Evolutionary conservation across 2,797 vertebrate genomes (phyloP).

Genomic region (Gallinago nigripennis): DNA sequence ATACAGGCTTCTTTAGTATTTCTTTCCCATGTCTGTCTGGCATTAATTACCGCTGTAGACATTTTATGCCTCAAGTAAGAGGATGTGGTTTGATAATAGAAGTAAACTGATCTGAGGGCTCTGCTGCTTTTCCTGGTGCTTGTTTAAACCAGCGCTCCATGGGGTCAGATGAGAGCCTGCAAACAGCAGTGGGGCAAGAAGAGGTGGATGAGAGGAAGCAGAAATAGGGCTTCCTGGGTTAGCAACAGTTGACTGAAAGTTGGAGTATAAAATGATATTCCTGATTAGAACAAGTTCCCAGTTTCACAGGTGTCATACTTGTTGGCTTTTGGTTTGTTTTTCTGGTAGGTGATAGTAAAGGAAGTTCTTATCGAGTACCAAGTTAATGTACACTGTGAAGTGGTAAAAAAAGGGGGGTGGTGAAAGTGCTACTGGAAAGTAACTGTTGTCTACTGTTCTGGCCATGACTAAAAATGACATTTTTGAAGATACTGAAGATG

Average conservation of each 20-base stretch:
- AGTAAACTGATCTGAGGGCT: background rate
- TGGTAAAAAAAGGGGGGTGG: background rate
- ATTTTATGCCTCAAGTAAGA: background rate
- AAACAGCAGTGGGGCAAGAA: background rate
- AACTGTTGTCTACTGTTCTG: background rate
- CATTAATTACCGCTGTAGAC: background rate
- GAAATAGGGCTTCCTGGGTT: background rate
- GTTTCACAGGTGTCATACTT: background rate
- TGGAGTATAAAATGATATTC: background rate
- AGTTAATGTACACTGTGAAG: background rate
- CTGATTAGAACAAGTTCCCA: background rate
- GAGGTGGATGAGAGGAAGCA: background rate
- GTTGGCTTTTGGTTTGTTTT: background rate
- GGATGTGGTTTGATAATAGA: slow-evolving; percentile 35
- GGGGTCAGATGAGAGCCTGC: background rate
- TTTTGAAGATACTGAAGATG: background rate
- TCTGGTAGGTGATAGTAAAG: background rate
- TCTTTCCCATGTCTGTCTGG: background rate
- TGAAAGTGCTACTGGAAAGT: background rate
- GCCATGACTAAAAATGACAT: background rate
- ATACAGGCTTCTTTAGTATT: background rate
- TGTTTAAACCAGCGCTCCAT: background rate
- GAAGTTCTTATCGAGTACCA: background rate
- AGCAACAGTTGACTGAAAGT: background rate
- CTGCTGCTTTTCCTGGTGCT: background rate